Evolutionary conservation across 2,888 invertebrate genomes (phyloP), one percentile per base, ranked within the genome.

Genomic region (Geotrupes spiniger): DNA sequence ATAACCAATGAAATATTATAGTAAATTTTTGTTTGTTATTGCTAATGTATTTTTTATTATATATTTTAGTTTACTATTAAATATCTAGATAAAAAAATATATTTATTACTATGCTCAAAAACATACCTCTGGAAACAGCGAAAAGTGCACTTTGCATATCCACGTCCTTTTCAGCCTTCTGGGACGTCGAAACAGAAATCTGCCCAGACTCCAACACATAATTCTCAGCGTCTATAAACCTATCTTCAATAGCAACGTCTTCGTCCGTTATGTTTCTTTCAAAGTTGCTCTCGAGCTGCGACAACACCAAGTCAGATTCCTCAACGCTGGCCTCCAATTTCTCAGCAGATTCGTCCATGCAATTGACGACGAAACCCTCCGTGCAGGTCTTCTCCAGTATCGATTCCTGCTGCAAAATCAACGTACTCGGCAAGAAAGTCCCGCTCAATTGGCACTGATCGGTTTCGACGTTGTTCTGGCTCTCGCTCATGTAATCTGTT

Each of bases 141-240:
- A 74, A 73, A 49, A 75, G 55, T n/a, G 73, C 68, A 6, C 70
- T 68, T 50, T 71, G 68, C 41, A 74, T 68, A 52, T 73, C 72
- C 8, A 62, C 49, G 52, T 52, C 53, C 47, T 61, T 58, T 31
- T 67, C 65, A 41, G 63, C 63, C 16, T 58, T 59, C 17, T 54
- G 51, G 2, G 41, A 26, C 5, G 51, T 44, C 1, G 48, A 46
- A 12, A 69, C 61, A 28, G 74, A 68, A 44, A 77, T 77, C 61
- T 78, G 77, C 40, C 80, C 79, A 8, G 84, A 84, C 68, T 85
- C 84, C 57, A 87, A 73, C 46, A 87, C 85, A 64, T 86, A 87
- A 63, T 84, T 87, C 64, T 88, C 87, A n/a, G 87, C 87, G 74
- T 88, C 88, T 48, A 85, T 81, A 58, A 87, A 85, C 60, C 83